Base-by-base conservation (phyloP, 2,797 vertebrate genomes). In the Smutsia temminckii region DNA sequence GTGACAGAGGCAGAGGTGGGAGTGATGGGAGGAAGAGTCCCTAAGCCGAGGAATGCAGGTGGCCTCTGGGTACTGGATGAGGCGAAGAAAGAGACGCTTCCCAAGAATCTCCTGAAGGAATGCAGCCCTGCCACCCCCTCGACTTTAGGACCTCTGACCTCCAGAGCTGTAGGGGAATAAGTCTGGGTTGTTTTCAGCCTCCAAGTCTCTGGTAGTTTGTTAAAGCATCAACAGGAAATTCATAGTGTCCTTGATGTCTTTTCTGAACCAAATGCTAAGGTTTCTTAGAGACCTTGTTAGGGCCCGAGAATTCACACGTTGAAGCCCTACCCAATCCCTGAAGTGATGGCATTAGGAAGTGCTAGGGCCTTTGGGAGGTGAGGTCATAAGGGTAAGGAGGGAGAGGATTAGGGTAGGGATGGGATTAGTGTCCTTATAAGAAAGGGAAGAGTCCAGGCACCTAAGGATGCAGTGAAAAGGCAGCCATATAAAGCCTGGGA, bases 211-310 rank as follows among this genome's bases (percentile, higher is more conserved):
- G 13, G n/a, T n/a, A 21, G 55, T 59, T 91, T 91, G 53, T 85
- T 69, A n/a, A 0, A 69, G 34, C 59, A 94, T 27, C 21, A 49
- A 34, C 49, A 89, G 37, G 25, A 51, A 23, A 55, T 21, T 40
- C 77, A 72, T 0, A 68, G 0, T 64, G 42, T 40, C 23, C 7
- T 63, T 46, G 12, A 18, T 61, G 46, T 61, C 2, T 84, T 86
- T 95, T 66, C 79, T 61, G 32, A 83, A 66, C n/a, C 34, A 89
- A 85, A 95, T 86, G 91, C 49, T 81, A 63, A 94, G 37, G 55
- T 72, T 42, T 87, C 21, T 27, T 21, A 4, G n/a, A 81, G 12
- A 92, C 4, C 3, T 37, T 49, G 18, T 14, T 53, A 27, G 57
- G n/a, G 6, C 57, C 18, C 42, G 1, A 42, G 77, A 59, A 64